Evolutionary conservation across 2,888 invertebrate species (phyloP).

Genomic region (Rhingia campestris): DNA sequence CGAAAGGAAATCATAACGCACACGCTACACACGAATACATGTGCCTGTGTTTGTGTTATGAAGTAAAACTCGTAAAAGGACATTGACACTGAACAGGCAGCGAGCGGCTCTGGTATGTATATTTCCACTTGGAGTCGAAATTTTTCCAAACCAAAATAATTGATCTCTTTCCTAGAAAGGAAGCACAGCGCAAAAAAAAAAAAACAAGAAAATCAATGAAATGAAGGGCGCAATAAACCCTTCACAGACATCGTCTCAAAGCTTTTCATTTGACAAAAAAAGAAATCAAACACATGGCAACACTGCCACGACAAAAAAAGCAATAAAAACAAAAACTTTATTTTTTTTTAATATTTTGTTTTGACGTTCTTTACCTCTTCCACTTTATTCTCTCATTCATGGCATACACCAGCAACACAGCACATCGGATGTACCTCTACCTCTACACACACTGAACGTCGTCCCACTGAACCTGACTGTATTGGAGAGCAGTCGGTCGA

Average conservation of each 20-base stretch:
- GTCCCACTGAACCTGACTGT: constrained; percentile 73
- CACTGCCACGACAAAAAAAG: constrained; percentile 44
- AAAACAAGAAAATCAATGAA: constrained; percentile 56
- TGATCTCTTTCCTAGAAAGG: constrained; percentile 33
- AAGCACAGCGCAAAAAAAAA: constrained; percentile 13
- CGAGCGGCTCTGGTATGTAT: neutral
- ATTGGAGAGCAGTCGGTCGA: constrained; percentile 73
- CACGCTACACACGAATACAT: neutral
- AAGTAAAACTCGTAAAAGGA: constrained; percentile 57
- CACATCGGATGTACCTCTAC: constrained; percentile 8
- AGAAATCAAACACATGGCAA: constrained; percentile 41
- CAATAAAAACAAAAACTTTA: constrained; percentile 61
- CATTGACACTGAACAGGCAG: constrained; percentile 66
- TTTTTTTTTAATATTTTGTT: constrained; percentile 62
- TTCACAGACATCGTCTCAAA: constrained; percentile 34
- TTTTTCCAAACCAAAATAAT: constrained; percentile 58
- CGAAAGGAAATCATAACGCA: constrained; percentile 7
- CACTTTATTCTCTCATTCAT: constrained; percentile 19
- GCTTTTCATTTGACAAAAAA: constrained; percentile 35
- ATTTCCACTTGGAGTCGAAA: constrained; percentile 8
- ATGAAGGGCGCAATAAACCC: constrained; percentile 65
- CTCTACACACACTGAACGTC: constrained; percentile 47
- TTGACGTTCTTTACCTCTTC: constrained; percentile 24
- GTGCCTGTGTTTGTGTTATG: constrained; percentile 13
- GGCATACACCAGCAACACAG: constrained; percentile 6